Base-by-base conservation (phyloP, 2,113 vertebrate genomes). In the Tonatia bakeri region DNA sequence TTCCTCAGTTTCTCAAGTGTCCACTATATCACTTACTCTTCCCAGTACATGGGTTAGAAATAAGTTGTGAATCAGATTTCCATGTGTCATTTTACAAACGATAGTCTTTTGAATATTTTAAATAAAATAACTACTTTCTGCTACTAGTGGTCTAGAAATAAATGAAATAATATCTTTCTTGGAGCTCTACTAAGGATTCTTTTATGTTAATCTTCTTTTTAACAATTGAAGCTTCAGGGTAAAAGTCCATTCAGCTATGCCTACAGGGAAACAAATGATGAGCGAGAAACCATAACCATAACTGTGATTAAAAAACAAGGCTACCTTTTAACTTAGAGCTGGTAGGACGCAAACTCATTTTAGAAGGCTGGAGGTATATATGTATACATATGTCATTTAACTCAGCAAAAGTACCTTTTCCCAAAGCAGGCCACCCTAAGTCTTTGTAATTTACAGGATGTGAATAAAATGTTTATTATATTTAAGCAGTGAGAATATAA, bases 141-240 rank as follows among this genome's bases (percentile, higher is more conserved):
- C 43, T 86, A 26, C 61, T 89, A 67, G 43, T 54, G 85, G 31
- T 64, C 54, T 93, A 88, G 89, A 45, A 87, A 96, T 84, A 94
- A 95, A 75, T 92, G 40, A 45, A 85, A 38, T 73, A 65, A 91
- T 92, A 28, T 28, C 36, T 92, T 96, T 43, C 64, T 69, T 75
- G 17, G 61, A 67, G 59, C 36, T 43, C 90, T 85, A 70, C 54
- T 43, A 67, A 90, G 72, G 45, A 90, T 88, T 95, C 17, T 92
- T 90, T 96, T 90, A 75, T 90, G 96, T 90, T 90, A 95, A 92
- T 85, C 38, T 61, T 73, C 40, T 87, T 94, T 92, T 96, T 59
- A 85, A 96, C 86, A 97, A 92, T 94, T 87, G 86, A 89, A 79
- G 28, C 89, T 95, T 94, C 65, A 83, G 33, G 40, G 61, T 85